Evolutionary conservation across 2,113 vertebrate genomes (phyloP).

Genomic region (Puntigrus tetrazona): DNA sequence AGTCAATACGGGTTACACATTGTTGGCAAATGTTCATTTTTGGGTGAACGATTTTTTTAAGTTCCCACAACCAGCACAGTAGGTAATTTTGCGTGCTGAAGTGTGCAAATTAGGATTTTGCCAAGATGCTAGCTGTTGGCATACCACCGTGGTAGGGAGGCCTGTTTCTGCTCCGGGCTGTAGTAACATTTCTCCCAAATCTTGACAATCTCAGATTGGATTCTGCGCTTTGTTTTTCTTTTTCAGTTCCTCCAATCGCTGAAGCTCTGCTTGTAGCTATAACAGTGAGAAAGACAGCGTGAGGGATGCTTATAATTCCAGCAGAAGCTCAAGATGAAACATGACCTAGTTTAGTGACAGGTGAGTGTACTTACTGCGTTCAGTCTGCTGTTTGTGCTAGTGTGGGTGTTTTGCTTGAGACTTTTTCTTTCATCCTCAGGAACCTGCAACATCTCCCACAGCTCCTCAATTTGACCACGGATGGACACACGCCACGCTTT

Average conservation of each 20-base stretch:
- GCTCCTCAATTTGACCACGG: slow-evolving; percentile 75
- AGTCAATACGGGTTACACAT: too few species aligned
- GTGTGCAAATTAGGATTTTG: background rate
- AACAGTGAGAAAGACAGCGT: background rate
- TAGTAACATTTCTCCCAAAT: slow-evolving; percentile 91
- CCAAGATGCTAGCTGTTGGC: background rate
- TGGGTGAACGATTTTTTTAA: background rate
- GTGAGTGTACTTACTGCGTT: slow-evolving; percentile 79
- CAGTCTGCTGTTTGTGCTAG: slow-evolving; percentile 75
- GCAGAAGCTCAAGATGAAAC: background rate
- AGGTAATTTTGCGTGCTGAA: background rate
- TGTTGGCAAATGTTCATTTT: too few species aligned
- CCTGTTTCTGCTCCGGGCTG: slow-evolving; percentile 79
- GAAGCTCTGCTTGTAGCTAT: slow-evolving; percentile 83
- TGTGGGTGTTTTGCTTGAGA: slow-evolving; percentile 68
- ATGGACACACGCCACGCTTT: slow-evolving; percentile 75
- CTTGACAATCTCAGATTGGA: slow-evolving; percentile 78
- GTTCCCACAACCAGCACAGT: background rate
- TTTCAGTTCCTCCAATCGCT: slow-evolving; percentile 83
- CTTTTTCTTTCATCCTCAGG: slow-evolving; percentile 78
- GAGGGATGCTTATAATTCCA: background rate
- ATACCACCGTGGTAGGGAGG: slow-evolving; percentile 77
- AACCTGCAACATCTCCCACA: slow-evolving; percentile 87
- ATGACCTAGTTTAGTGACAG: background rate
- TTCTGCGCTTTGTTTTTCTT: slow-evolving; percentile 81